Evolutionary conservation across 2,797 vertebrate species (phyloP).

Genomic region (Hypotaenidia philippensis): DNA sequence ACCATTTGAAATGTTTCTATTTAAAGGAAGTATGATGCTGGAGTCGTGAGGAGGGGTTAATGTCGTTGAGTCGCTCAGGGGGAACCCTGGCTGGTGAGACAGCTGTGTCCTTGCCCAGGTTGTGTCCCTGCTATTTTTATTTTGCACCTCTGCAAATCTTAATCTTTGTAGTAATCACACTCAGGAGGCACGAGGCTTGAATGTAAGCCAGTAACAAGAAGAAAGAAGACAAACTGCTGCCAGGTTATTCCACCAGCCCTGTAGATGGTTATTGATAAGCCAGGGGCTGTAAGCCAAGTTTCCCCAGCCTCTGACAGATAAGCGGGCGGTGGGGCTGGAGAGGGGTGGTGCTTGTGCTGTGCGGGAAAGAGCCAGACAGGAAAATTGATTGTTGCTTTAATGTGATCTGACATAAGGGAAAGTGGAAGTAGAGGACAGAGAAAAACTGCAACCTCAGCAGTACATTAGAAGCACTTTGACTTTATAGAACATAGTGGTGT

Average conservation of each 20-base stretch:
- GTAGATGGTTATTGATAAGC: conserved; percentile 46
- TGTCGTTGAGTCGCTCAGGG: neutral
- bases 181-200: conserved; percentile 19
- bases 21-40: neutral
- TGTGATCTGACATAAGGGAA: conserved; percentile 64
- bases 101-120: neutral
- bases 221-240: conserved; percentile 21
- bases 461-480: conserved; percentile 26
- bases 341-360: neutral
- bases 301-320: neutral
- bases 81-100: neutral
- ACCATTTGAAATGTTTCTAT: neutral
- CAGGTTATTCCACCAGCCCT: conserved; percentile 30
- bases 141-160: conserved; percentile 35
- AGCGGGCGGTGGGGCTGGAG: neutral
- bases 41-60: neutral
- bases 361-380: conserved; percentile 63
- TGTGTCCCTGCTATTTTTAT: neutral
- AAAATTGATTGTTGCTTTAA: conserved; percentile 77
- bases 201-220: neutral
- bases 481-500: neutral
- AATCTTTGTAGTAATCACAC: neutral
- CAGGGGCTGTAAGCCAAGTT: conserved; percentile 29
- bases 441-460: conserved; percentile 53
- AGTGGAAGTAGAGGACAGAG: conserved; percentile 59